Percentiles rank a stretch among this genome's conserved stretches.
Evolutionary conservation across 2,113 vertebrate species (phyloP).

Genomic region (Benitochromis conjunctus): DNA sequence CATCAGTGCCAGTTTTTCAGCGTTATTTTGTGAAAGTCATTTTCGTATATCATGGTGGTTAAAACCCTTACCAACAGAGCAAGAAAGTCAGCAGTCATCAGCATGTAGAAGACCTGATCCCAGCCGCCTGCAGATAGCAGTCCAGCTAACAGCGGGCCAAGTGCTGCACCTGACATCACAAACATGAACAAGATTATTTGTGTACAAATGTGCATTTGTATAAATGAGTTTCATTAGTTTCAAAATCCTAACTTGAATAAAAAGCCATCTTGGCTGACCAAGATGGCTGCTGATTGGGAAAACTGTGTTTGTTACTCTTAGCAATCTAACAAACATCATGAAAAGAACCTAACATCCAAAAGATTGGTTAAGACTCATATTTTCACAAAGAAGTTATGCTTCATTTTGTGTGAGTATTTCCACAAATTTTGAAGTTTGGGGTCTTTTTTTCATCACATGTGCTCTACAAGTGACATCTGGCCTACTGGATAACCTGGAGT

Average conservation of each 20-base stretch:
- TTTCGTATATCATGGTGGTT: background rate
- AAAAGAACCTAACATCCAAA: too few relatives aligned
- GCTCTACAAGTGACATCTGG: too few relatives aligned
- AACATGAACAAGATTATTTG: background rate
- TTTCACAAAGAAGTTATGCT: background rate
- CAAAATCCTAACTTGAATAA: background rate
- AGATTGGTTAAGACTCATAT: background rate
- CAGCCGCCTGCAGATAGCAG: slow-evolving; percentile 85
- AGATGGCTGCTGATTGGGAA: background rate
- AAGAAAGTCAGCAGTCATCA: slow-evolving; percentile 83
- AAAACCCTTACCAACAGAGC: slow-evolving; percentile 82
- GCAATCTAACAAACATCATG: background rate
- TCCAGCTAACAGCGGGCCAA: slow-evolving; percentile 89
- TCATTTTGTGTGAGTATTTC: background rate
- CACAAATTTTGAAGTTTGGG: too few relatives aligned
- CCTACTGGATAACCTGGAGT: too few relatives aligned
- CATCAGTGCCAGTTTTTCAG: background rate
- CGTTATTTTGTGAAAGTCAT: background rate
- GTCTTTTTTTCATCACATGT: too few relatives aligned
- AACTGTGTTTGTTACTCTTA: background rate
- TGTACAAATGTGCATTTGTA: background rate
- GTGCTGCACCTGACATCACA: slow-evolving; percentile 78
- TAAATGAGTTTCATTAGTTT: background rate
- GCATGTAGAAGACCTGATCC: slow-evolving; percentile 94
- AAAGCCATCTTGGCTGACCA: too few relatives aligned